Conservation (phyloP, 2,888 invertebrate species). For the Plemyria rubiginata region DNA sequence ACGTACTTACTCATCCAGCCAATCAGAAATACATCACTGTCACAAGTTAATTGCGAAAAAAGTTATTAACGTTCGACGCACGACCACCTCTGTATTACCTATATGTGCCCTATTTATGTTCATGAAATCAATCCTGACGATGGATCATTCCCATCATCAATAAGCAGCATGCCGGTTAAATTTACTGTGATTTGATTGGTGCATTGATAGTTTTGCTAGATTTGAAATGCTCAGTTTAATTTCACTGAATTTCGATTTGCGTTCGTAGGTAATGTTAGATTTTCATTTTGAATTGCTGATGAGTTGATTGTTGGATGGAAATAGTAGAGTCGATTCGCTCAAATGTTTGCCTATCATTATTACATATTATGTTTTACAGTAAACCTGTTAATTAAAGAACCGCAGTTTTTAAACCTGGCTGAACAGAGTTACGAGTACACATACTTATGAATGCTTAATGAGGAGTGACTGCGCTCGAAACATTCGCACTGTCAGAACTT, state of each 20-base stretch:
- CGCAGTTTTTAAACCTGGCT: slow-evolving; percentile 13
- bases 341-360: not conserved
- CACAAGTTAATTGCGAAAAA: slow-evolving; percentile 47
- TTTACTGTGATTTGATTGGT: slow-evolving; percentile 16
- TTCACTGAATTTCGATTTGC: slow-evolving; percentile 6
- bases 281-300: slow-evolving; percentile 10
- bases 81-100: slow-evolving; percentile 22
- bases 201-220: slow-evolving; percentile 20
- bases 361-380: not conserved
- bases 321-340: not conserved
- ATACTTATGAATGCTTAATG: slow-evolving; percentile 20
- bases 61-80: slow-evolving; percentile 45
- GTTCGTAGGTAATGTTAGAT: slow-evolving; percentile 11
- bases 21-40: slow-evolving; percentile 50
- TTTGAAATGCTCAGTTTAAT: slow-evolving; percentile 23
- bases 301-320: slow-evolving; percentile 3
- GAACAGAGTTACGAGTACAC: slow-evolving; percentile 10
- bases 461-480: slow-evolving; percentile 30
- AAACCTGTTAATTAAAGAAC: not conserved
- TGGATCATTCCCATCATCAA: slow-evolving; percentile 30
- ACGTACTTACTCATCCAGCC: slow-evolving; percentile 44
- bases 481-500: slow-evolving; percentile 29
- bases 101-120: slow-evolving; percentile 16
- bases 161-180: slow-evolving; percentile 21
- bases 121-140: slow-evolving; percentile 40